Evolutionary conservation across 2,888 invertebrate species (phyloP).

Genomic region (Artemia sinica): DNA sequence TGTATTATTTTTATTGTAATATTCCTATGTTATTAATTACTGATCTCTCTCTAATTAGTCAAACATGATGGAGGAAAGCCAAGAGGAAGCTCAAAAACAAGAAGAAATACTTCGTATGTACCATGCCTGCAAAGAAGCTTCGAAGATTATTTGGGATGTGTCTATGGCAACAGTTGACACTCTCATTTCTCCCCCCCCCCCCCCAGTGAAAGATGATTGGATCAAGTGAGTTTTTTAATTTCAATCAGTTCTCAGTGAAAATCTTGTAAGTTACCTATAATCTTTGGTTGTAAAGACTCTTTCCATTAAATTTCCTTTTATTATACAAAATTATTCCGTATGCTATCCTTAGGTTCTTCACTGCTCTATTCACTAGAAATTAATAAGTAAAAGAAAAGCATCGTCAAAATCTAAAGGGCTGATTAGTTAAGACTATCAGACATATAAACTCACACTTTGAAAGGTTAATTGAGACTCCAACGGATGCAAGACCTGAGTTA

Average conservation of each 20-base stretch:
- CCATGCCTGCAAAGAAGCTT: constrained; percentile 95
- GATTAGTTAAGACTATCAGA: too few relatives aligned
- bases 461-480: background rate
- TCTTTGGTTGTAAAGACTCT: too few relatives aligned
- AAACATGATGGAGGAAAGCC: constrained; percentile 97
- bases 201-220: constrained; percentile 88
- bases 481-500: too few relatives aligned
- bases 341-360: too few relatives aligned
- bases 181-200: constrained; percentile 60
- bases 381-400: too few relatives aligned
- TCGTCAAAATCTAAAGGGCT: too few relatives aligned
- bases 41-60: constrained; percentile 37
- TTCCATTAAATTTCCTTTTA: too few relatives aligned
- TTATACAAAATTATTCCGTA: too few relatives aligned
- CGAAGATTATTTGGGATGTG: constrained; percentile 92
- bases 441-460: too few relatives aligned
- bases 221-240: constrained; percentile 46
- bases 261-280: too few relatives aligned
- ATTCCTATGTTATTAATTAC: background rate
- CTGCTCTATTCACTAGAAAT: too few relatives aligned
- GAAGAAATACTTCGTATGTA: constrained; percentile 99
- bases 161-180: constrained; percentile 90
- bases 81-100: constrained; percentile 84
- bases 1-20: too few relatives aligned
- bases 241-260: constrained; percentile 32